A percentile compares a stretch with the other conserved stretches of the same genome.
Evolutionary conservation across 2,888 invertebrate species (phyloP).

Genomic region (Chydorus sphaericus): DNA sequence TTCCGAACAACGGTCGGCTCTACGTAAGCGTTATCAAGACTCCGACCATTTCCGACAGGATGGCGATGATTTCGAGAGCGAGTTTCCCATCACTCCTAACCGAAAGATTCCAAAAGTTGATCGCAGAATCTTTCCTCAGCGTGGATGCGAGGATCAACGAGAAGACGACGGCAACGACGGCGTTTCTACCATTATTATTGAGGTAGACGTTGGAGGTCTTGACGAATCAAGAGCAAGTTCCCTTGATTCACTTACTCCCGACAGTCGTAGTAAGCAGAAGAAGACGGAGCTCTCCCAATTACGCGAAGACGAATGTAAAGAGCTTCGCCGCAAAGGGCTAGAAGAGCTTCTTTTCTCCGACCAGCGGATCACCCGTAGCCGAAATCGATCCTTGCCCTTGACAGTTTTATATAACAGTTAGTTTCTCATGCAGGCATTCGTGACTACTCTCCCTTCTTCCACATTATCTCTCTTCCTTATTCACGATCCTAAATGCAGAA

Average conservation of each 20-base stretch:
- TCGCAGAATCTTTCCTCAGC: no score
- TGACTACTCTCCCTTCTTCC: no score
- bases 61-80: not conserved
- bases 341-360: not conserved
- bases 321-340: slow-evolving; percentile 7
- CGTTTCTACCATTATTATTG: not conserved
- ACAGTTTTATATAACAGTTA: no score
- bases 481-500: no score
- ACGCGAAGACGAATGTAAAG: slow-evolving; percentile 8
- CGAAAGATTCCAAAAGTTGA: no score
- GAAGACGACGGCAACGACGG: not conserved
- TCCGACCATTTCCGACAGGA: not conserved
- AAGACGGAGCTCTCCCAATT: not conserved
- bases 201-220: not conserved
- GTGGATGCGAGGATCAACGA: not conserved
- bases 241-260: not conserved
- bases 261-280: not conserved
- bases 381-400: not conserved
- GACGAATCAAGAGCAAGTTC: not conserved
- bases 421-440: no score
- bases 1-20: not conserved
- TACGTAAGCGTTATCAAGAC: not conserved
- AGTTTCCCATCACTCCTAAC: not conserved
- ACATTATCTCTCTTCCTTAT: no score
- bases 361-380: slow-evolving; percentile 9